Evolutionary conservation across 2,113 vertebrate species (phyloP).

Genomic region (Siphamia tubifer): DNA sequence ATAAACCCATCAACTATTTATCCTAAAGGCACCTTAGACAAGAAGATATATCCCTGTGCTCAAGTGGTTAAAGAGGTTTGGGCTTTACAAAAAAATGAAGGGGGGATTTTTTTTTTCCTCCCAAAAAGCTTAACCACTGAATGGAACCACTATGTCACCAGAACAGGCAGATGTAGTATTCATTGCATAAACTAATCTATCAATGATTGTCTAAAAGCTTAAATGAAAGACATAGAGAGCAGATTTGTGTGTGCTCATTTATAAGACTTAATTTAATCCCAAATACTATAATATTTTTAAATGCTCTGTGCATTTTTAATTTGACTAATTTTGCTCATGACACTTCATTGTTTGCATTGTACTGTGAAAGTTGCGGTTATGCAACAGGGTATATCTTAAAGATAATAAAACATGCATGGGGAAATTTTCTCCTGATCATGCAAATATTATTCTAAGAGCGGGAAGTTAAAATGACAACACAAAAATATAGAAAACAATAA

Average conservation of each 20-base stretch:
- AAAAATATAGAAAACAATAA: conserved; percentile 46
- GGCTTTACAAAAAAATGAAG: conserved; percentile 3
- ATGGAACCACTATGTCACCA: conserved; percentile 35
- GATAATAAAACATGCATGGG: conserved; percentile 40
- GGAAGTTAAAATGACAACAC: conserved; percentile 37
- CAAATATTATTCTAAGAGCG: conserved; percentile 18
- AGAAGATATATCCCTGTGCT: conserved; percentile 54
- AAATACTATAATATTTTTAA: conserved; percentile 20
- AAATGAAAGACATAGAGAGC: conserved; percentile 10
- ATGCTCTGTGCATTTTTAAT: neutral
- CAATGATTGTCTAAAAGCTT: conserved; percentile 57
- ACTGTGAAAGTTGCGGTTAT: neutral
- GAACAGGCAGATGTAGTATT: conserved; percentile 28
- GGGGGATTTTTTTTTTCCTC: conserved; percentile 18
- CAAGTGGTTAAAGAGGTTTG: conserved; percentile 24
- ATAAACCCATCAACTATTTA: conserved; percentile 44
- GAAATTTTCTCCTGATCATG: conserved; percentile 50
- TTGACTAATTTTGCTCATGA: neutral
- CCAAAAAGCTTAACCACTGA: conserved; percentile 17
- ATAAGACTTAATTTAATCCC: conserved; percentile 2
- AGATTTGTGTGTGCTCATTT: conserved; percentile 4
- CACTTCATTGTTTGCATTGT: neutral
- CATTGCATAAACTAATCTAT: conserved; percentile 54
- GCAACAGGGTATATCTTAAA: conserved; percentile 17
- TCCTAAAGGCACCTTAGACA: conserved; percentile 72